Evolutionary conservation across 1,140 invertebrate genomes (phyloP), one percentile per base, ranked within the genome.

Genomic region (Drosophila lowei): DNA sequence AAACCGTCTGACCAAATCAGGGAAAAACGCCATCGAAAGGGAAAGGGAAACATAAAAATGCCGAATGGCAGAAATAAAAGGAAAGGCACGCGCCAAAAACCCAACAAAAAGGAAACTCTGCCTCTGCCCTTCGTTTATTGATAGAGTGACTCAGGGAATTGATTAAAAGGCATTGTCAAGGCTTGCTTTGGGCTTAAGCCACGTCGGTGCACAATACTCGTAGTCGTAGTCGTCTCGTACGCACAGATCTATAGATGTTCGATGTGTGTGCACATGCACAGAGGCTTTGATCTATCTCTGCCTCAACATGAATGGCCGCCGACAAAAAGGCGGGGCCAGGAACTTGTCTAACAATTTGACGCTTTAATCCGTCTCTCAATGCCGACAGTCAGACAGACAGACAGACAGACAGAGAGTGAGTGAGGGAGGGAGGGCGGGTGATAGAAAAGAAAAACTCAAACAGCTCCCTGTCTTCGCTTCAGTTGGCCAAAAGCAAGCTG

Each of bases 141-240:
- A 88, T 72, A 52, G 74, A 68, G 46, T 67, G 72, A 63, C 56
- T 88, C 59, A 67, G 65, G 75, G 64, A 88, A 88, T 88, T 88
- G 84, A 88, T 88, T 77, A 88, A 88, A 84, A 88, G 80, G 70
- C 74, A 70, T 86, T 86, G 77, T 83, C 79, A 56, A 49, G 30
- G 59, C 52, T 56, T 46, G 21, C 59, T 70, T 64, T 63, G 55
- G 59, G 59, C 58, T 61, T 72, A 79, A 63, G 63, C 68, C 71
- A 66, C 80, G 72, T 78, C 72, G 62, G 28, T 59, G 68, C 62
- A 70, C 72, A 68, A 52, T 56, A 56, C 65, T 47, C 54, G 46
- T 50, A 44, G 43, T 30, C 25, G 52, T 16, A 52, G 44, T 48
- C 21, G 25, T 44, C 46, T 23, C 2, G 44, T 25, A 54, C 34